These are phyloP conservation scores for Meandrina meandrites DNA, from an alignment of 92 coral and sea anemone genomes.

Conservation along the genomic window DNA sequence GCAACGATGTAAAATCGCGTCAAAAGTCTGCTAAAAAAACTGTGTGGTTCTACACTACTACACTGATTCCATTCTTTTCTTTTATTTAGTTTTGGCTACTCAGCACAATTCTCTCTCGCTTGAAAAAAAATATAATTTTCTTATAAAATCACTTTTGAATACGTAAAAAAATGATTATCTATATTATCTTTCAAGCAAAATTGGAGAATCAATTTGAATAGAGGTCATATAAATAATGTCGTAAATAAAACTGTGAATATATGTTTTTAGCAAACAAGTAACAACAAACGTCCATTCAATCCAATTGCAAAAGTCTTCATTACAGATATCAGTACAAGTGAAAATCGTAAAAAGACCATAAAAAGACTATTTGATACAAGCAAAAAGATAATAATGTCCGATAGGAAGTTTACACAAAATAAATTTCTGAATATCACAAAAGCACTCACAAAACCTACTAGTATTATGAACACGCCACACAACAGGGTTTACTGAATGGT, in stretches of 20 bases:
- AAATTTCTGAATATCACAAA: too few relatives aligned
- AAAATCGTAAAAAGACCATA: neutral
- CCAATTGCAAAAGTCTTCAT: too few relatives aligned
- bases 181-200: neutral
- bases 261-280: neutral
- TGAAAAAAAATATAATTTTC: neutral
- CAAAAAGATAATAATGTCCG: too few relatives aligned
- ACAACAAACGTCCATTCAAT: neutral
- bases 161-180: too few relatives aligned
- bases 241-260: neutral
- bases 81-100: too few relatives aligned
- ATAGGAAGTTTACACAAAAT: too few relatives aligned
- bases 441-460: neutral
- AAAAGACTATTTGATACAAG: too few relatives aligned
- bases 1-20: neutral
- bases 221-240: neutral
- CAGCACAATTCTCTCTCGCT: too few relatives aligned
- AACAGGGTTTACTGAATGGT: conserved; percentile 3
- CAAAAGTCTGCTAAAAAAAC: neutral
- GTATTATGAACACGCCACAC: neutral
- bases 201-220: neutral
- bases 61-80: too few relatives aligned
- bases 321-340: neutral
- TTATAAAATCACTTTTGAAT: too few relatives aligned
- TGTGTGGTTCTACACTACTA: neutral